These are phyloP conservation scores for Paratrypauchen microcephalus DNA, from an alignment of 2,797 vertebrate species.

Conservation along the genomic window DNA sequence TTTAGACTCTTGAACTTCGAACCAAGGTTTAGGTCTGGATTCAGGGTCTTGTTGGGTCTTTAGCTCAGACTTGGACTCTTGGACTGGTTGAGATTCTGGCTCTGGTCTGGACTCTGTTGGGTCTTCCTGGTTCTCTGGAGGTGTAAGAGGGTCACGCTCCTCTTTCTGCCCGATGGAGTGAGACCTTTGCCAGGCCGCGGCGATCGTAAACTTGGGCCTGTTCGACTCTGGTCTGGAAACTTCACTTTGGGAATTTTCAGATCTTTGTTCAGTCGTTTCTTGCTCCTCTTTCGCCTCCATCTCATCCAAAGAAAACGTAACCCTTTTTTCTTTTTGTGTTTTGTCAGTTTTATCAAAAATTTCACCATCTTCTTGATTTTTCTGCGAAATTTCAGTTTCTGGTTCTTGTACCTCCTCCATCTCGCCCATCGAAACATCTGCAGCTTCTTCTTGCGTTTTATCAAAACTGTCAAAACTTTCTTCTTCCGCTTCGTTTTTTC, in stretches of 20 bases:
- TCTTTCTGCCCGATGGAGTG: conserved; percentile 66
- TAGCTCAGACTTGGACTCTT: neutral
- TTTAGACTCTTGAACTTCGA: neutral
- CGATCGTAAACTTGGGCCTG: conserved; percentile 74
- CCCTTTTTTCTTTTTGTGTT: neutral
- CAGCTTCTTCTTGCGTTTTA: no score
- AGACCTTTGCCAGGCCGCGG: conserved; percentile 79
- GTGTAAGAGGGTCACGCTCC: conserved; percentile 18
- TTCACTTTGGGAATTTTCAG: neutral
- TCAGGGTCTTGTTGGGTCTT: neutral
- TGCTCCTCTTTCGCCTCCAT: neutral
- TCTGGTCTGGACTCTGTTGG: neutral
- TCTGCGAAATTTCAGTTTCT: no score
- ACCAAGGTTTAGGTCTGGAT: neutral
- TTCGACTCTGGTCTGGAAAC: conserved; percentile 34
- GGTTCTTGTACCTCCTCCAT: no score
- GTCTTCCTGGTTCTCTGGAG: neutral
- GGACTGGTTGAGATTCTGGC: neutral
- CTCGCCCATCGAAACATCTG: no score
- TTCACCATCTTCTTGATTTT: neutral
- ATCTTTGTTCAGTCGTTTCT: neutral
- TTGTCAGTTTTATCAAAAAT: neutral
- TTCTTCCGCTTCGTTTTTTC: no score
- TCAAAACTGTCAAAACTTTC: no score
- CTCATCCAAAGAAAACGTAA: neutral